Percentiles rank a stretch among this genome's conserved stretches.
These are phyloP conservation scores for Laticauda colubrina DNA, from an alignment of 2,113 vertebrate genomes.

Conservation along the genomic window DNA sequence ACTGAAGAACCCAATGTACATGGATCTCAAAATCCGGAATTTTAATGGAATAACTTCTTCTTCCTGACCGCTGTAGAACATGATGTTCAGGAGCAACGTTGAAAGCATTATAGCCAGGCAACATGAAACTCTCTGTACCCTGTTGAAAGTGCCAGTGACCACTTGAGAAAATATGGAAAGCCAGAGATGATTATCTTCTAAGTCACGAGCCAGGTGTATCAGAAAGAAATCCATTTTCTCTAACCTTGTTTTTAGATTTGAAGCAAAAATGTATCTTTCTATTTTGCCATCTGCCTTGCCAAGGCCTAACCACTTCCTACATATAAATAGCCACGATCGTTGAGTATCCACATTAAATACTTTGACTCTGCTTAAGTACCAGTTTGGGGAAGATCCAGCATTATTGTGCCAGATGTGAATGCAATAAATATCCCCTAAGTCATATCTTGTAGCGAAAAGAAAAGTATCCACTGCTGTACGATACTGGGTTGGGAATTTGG, in stretches of 20 bases:
- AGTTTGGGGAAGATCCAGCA: constrained; percentile 42
- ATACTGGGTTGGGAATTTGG: constrained; percentile 34
- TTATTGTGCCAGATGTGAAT: constrained; percentile 71
- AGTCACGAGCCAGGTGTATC: constrained; percentile 40
- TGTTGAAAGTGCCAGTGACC: constrained; percentile 31
- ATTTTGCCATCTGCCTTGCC: not conserved
- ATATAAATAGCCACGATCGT: constrained; percentile 68
- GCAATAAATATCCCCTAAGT: constrained; percentile 64
- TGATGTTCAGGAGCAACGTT: constrained; percentile 62
- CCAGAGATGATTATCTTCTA: constrained; percentile 60
- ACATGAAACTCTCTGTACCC: constrained; percentile 68
- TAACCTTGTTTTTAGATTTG: constrained; percentile 26
- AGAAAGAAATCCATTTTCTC: constrained; percentile 59
- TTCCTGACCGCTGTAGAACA: constrained; percentile 64
- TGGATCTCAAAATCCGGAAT: constrained; percentile 14
- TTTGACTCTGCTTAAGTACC: constrained; percentile 72
- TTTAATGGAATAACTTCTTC: rapidly evolving
- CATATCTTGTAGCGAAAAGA: constrained; percentile 57
- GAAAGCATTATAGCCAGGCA: constrained; percentile 64
- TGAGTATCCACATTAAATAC: constrained; percentile 59
- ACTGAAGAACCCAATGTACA: constrained; percentile 66
- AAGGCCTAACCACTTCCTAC: constrained; percentile 66
- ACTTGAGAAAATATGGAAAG: constrained; percentile 55
- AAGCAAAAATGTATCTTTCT: constrained; percentile 50
- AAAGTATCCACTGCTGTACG: constrained; percentile 61